Evolutionary conservation across 1,140 invertebrate genomes (phyloP), one percentile per base, ranked within the genome.

Genomic region (Drosophila insularis): DNA sequence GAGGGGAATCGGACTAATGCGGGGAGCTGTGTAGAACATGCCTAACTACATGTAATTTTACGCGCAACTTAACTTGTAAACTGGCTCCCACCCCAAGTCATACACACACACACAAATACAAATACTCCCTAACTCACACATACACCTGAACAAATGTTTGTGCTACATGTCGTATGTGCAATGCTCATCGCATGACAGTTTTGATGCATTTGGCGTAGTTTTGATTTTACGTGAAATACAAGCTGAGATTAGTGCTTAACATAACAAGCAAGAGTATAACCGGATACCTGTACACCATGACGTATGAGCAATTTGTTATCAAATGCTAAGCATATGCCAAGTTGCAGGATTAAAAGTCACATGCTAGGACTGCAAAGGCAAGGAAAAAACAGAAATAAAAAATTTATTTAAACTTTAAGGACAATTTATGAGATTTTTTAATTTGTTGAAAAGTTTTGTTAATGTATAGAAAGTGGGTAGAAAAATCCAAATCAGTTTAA

Each of bases 11-110:
- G 63, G 63, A 46, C 59, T 19, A 40, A 17, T 11, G 61, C 37
- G 32, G 11, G 35, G 31, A 13, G 13, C 62, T 63, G 81, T 70
- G 77, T 73, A 76, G 79, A 76, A 82, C 82, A 89, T 86, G 82
- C 53, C 81, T 74, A 78, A 81, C 71, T 86, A 87, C 82, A 81
- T 87, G 82, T 87, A 87, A 87, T 87, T 87, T 87, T 87, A 87
- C 82, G 82, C 82, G 84, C 80, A 87, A 87, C 82, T 87, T 89
- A 89, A 87, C 82, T 89, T 87, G 82, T 87, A 80, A 87, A 76
- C 79, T 69, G 60, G 19, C 46, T 50, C 58, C 27, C 8, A 56
- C 61, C 71, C 71, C 56, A 35, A 14, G 17, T 13, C 7, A 23
- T 13, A 23, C 19, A n/a, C 63, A 32, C 17, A 50, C 37, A 10